Evolutionary conservation across 2,888 invertebrate genomes (phyloP), one percentile per base, ranked within the genome.

Genomic region (Drosophila helvetica): DNA sequence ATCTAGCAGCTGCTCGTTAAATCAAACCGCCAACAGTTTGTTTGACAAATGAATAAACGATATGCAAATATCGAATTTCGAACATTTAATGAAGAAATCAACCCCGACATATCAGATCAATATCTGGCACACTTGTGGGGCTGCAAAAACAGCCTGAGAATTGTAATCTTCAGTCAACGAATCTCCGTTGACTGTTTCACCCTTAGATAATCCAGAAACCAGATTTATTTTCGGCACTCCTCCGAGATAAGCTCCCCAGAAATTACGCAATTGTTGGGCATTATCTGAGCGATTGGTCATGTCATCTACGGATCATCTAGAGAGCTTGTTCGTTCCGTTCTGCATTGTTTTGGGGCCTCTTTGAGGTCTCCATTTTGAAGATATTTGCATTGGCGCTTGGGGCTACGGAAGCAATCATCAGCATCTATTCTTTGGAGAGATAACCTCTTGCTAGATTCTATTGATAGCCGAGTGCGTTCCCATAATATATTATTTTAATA

Each of bases 211-310:
- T 52, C 50, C 19, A 47, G 17, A 63, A 60, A 51, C 8, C 19
- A n/a, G 19, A 12, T 50, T 46, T 71, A 71, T 64, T 79, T 75
- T 79, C 42, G 17, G 60, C 61, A 38, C 25, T 25, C 12, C 7
- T 27, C 46, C 45, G 58, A 22, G 75, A 75, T 75, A 81, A 78
- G 62, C 47, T n/a, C 12, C 18, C 22, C 22, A 48, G 30, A 46
- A 43, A 69, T 77, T 77, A 56, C 74, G 63, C 58, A 78, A 78
- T 58, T 45, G 22, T 15, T 42, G 8, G 55, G 22, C 63, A 52
- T 64, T 52, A 58, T 48, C 22, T 15, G 22, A 19, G 22, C 19
- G 10, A 33, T 17, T 43, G 47, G n/a, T 68, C 48, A 53, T 17
- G 25, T 8, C 25, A 53, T 15, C 30, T 48, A n/a, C 12, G 27